Conservation (phyloP, 2,113 vertebrate genomes). For the Gymnocephalus cernua region DNA sequence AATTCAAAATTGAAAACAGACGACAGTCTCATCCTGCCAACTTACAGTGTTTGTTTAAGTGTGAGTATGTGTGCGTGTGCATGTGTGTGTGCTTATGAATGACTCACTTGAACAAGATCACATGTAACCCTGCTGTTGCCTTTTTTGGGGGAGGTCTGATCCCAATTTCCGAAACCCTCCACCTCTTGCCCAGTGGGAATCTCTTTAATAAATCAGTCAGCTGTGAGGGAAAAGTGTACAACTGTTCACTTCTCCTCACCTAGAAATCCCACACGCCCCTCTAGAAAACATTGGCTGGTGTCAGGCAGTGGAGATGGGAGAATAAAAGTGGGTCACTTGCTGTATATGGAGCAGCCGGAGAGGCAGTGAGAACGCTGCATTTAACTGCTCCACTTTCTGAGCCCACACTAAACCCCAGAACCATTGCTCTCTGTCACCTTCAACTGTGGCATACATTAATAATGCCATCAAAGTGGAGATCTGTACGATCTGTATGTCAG, state of each 20-base stretch:
- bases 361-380: conserved; percentile 75
- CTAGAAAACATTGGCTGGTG: conserved; percentile 60
- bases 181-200: conserved; percentile 44
- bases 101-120: conserved; percentile 73
- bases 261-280: conserved; percentile 50
- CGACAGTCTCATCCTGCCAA: conserved; percentile 61
- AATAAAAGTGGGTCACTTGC: conserved; percentile 76
- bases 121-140: conserved; percentile 33
- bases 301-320: conserved; percentile 62
- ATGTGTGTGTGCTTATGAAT: conserved; percentile 26
- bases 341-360: conserved; percentile 79
- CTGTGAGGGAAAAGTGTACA: conserved; percentile 50
- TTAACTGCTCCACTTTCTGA: conserved; percentile 86
- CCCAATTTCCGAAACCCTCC: conserved; percentile 48
- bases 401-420: conserved; percentile 68
- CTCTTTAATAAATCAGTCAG: conserved; percentile 55
- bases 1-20: conserved; percentile 79
- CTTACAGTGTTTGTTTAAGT: conserved; percentile 72
- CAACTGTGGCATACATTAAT: conserved; percentile 74
- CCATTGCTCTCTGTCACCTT: conserved; percentile 83
- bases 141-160: conserved; percentile 37
- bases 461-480: conserved; percentile 61
- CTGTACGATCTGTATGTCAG: conserved; percentile 8
- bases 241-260: conserved; percentile 50
- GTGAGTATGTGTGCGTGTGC: neutral